Conservation (phyloP, 2,888 invertebrate genomes). For the Eremobia ochroleuca region DNA sequence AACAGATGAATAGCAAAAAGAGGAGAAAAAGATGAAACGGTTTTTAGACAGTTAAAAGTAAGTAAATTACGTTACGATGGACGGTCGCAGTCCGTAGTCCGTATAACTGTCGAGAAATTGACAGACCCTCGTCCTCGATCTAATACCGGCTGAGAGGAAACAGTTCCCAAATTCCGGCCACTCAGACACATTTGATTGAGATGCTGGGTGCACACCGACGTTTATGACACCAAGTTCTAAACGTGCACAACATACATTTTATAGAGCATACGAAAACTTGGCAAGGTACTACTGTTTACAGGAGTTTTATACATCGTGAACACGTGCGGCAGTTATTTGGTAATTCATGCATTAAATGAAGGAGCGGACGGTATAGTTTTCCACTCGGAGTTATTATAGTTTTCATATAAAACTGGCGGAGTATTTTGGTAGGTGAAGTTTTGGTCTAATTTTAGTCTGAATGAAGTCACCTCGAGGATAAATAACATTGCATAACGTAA, state of each 20-base stretch:
- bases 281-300: slow-evolving; percentile 58
- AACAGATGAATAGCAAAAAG: slow-evolving; percentile 35
- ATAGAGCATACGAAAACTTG: slow-evolving; percentile 57
- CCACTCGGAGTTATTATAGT: slow-evolving; percentile 1
- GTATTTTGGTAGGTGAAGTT: slow-evolving; percentile 6
- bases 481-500: background rate
- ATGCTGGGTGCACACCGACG: slow-evolving; percentile 67
- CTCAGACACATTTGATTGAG: slow-evolving; percentile 75
- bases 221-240: slow-evolving; percentile 61
- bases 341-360: slow-evolving; percentile 28
- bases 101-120: slow-evolving; percentile 82
- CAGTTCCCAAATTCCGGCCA: slow-evolving; percentile 69
- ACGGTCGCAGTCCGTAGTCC: slow-evolving; percentile 69
- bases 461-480: background rate
- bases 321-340: slow-evolving; percentile 42
- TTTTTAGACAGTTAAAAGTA: slow-evolving; percentile 70
- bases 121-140: slow-evolving; percentile 76
- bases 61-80: slow-evolving; percentile 70
- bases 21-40: slow-evolving; percentile 49
- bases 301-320: slow-evolving; percentile 44
- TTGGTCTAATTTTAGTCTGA: background rate
- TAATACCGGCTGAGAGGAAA: slow-evolving; percentile 75
- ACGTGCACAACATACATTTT: slow-evolving; percentile 51
- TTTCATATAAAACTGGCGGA: slow-evolving; percentile 28
- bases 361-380: slow-evolving; percentile 22